Evolutionary conservation across 2,797 vertebrate genomes (phyloP).

Genomic region (Oreortyx pictus): DNA sequence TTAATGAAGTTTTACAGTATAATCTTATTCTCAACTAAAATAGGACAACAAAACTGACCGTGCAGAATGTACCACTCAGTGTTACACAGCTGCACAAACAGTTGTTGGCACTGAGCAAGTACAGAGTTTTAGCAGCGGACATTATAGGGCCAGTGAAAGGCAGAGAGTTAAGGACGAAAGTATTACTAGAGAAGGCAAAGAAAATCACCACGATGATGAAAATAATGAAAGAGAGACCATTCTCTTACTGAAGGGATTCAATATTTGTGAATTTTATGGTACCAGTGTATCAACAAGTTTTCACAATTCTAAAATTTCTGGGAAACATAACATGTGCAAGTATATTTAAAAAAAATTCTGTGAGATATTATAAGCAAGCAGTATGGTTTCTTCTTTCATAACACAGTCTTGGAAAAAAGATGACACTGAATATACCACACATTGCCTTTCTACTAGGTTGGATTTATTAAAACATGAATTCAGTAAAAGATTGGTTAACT

Average conservation of each 20-base stretch:
- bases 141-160: background rate
- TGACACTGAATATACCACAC: too few relatives aligned
- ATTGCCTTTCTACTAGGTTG: background rate
- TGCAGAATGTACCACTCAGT: background rate
- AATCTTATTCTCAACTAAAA: background rate
- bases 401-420: background rate
- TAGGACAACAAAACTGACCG: background rate
- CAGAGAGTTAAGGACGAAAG: slow-evolving; percentile 26
- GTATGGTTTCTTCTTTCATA: background rate
- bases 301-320: background rate
- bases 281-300: background rate
- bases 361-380: background rate
- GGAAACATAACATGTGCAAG: background rate
- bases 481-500: background rate
- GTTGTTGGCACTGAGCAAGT: background rate
- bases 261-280: background rate
- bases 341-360: background rate
- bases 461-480: background rate
- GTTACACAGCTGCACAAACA: background rate
- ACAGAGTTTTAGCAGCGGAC: background rate
- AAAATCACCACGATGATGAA: background rate
- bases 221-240: background rate
- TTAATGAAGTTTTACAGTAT: background rate
- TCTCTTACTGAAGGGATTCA: background rate
- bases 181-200: slow-evolving; percentile 1